Base-by-base conservation (phyloP, 2,888 invertebrate species). In the Platerodrilus igneus region DNA sequence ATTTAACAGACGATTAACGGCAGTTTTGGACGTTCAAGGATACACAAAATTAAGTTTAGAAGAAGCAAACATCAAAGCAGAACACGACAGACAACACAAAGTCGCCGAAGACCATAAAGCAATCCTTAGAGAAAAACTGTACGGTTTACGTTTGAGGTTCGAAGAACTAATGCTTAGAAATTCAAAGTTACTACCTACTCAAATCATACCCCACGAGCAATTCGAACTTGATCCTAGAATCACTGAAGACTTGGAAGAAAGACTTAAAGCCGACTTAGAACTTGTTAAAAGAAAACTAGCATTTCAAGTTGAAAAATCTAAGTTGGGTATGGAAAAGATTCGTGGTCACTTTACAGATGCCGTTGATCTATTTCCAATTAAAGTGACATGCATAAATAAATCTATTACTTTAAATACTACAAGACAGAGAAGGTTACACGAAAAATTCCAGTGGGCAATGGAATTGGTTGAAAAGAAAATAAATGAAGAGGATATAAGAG, bases 151-250 rank as follows among this genome's bases (percentile, higher is more conserved):
- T 28, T 11, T 23, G 11, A 40, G 44, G 3, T 46, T 42, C 14
- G 11, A 37, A 21, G 18, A 26, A 9, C 14, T 21, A 45, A 31
- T 65, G 20, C 46, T 48, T 5, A 45, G 56, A 34, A 88, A 88
- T 59, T 67, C 71, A 0, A 59, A 62, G 1, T 60, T 89, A 4
- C 77, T 80, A 0, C 57, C 62, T 1, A 79, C 79, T 0, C 79
- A 86, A 59, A 68, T 69, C 40, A 64, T 79, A 20, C 56, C 70
- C 0, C 72, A 74, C 55, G 73, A 78, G 23, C 75, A 81, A 39
- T 71, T 88, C 6, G 76, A 79, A 27, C 66, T 88, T 1, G 85
- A 89, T 60, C 66, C 71, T 1, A 73, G 86, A 27, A 80, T 87
- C 2, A 73, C 78, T 0, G 65, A 67, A 8, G 77, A 83, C 38